Base-by-base conservation (phyloP, 2,113 vertebrate species). In the Heterochromis multidens region DNA sequence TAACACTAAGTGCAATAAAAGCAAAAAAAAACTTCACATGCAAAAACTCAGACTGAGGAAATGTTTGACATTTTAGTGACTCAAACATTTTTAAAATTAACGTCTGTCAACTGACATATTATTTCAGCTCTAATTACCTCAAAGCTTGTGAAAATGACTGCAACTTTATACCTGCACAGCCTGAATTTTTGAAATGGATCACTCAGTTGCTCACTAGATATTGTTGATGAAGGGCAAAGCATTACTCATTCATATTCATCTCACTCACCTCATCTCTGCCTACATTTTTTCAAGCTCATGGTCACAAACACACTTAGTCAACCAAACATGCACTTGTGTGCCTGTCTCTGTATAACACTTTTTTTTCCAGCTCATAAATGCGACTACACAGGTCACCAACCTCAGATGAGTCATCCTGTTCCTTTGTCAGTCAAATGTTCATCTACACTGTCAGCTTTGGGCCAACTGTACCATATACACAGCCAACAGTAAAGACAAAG, bases 161-260 rank as follows among this genome's bases (percentile, higher is more conserved):
- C 21, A 27, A 9, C 70, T 16, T 67, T 21, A 25, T 46, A 62
- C 25, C 63, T 57, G 17, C 19, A 65, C 52, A 77, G 23, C 57
- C 14, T 33, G 57, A 63, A 54, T 23, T 61, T 59, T 72, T 4
- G 8, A 54, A 46, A 82, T 2, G 4, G 19, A 83, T 81, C 63
- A 85, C 81, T 46, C 67, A 79, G 70, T 81, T 62, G 23, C 67
- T 87, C 65, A 81, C 37, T 43, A 60, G 60, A 86, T 62, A 27
- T 54, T 81, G 76, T 81, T 67, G 40, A 80, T 84, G 78, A 88
- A 89, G 88, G 84, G 81, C 79, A 54, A 79, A 79, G 78, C 54
- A 35, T 70, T 63, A 79, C 57, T 91, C 80, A 87, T 86, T 89
- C 56, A 84, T 86, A 89, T 90, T 89, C 90, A 72, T 27, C 60